Conservation (phyloP, 1,140 invertebrate species). For the Philopotamus ludificatus region DNA sequence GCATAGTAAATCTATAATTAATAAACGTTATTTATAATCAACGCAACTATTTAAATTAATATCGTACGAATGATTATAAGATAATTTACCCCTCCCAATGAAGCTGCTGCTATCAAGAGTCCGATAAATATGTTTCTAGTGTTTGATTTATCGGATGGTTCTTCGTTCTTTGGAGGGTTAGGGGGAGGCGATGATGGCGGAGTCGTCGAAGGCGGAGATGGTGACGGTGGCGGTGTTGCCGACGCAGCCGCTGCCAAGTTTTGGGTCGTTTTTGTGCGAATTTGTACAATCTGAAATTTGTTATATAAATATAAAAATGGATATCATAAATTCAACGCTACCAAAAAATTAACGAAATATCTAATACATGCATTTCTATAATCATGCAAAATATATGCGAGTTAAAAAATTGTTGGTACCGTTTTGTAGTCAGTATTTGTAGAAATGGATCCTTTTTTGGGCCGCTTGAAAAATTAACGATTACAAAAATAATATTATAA, state of each 20-base stretch:
- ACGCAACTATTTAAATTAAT: not conserved
- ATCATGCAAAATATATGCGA: not conserved
- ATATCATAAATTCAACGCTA: no score
- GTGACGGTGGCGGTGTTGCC: not conserved
- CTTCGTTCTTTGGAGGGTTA: not conserved
- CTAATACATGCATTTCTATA: constrained; percentile 1
- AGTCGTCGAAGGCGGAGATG: no score
- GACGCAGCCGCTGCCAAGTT: not conserved
- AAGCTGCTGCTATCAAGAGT: constrained; percentile 17
- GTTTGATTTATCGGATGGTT: constrained; percentile 5
- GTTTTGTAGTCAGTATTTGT: constrained; percentile 30
- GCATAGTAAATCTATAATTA: constrained; percentile 33
- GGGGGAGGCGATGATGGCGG: not conserved
- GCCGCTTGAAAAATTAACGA: constrained; percentile 27
- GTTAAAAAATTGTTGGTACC: constrained; percentile 20
- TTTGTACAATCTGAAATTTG: constrained; percentile 32
- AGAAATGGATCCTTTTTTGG: constrained; percentile 22
- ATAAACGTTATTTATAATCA: not conserved
- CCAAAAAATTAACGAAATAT: no score
- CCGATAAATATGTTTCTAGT: constrained; percentile 21
- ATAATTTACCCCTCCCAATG: constrained; percentile 31
- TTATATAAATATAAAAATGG: constrained; percentile 7
- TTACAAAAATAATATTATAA: not conserved
- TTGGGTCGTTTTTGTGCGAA: constrained; percentile 18
- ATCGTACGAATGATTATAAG: not conserved